Evolutionary conservation across 2,113 vertebrate species (phyloP), one percentile per base, ranked within the genome.

Genomic region (Sinocyclocheilus anshuiensis): DNA sequence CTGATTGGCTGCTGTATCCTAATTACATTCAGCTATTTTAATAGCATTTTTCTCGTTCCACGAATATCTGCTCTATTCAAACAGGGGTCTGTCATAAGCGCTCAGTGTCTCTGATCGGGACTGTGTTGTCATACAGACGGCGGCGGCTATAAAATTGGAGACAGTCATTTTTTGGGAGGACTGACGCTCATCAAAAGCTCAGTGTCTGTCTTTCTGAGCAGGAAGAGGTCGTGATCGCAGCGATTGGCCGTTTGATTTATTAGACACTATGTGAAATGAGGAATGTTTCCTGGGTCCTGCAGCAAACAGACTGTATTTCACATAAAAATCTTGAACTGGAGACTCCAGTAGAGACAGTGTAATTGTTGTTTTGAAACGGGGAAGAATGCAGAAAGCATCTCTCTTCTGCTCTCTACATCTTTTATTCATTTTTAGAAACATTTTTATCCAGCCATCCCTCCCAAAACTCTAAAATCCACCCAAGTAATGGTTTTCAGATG

Each of bases 81-180:
- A 33, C 33, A 75, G 53, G 72, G 76, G 84, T 59, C 33, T 36
- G 9, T 72, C 53, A 67, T 77, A 61, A 89, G 77, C 50, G 33
- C 57, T 67, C 57, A 86, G 72, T 80, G 75, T 83, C 80, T 79
- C 77, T 55, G 18, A 42, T n/a, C 10, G 26, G 78, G 59, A 39
- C 74, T 75, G 18, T 50, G 83, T 81, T 83, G 80, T 84, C 74
- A 87, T 63, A 82, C 87, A 88, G 85, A 84, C 81, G 36, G 63
- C 84, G 69, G 36, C 45, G 85, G 83, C 86, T 85, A 86, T 89
- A 90, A 89, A 90, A 88, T 6, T 87, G 84, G 86, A 89, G 84
- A 86, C 85, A 89, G 79, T 85, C 59, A 85, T 83, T 82, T 69
- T 71, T 76, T 50, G 67, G 79, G 81, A 50, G 39, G 29, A 42